Evolutionary conservation across 2,113 vertebrate genomes (phyloP).

Genomic region (Eretmochelys imbricata): DNA sequence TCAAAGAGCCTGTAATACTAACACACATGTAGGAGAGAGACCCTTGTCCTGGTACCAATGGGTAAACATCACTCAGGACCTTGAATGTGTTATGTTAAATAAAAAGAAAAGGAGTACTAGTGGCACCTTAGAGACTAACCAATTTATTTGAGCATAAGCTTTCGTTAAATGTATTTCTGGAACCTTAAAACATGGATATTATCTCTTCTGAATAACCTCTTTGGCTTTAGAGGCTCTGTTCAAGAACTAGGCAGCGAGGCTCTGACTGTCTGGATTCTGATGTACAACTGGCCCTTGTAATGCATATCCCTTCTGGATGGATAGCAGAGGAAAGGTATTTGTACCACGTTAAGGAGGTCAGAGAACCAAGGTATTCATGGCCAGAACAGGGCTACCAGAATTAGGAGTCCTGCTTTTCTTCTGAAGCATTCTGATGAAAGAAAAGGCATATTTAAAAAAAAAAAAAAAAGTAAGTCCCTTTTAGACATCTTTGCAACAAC

Average conservation of each 20-base stretch:
- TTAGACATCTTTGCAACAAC: neutral
- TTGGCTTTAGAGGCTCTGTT: neutral
- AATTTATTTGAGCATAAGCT: too few relatives aligned
- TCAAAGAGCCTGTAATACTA: neutral
- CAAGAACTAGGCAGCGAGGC: neutral
- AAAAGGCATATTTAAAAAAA: neutral
- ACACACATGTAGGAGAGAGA: neutral
- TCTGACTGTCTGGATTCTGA: neutral
- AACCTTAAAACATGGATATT: neutral
- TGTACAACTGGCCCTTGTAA: neutral
- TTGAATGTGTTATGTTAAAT: neutral
- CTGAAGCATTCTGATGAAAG: neutral
- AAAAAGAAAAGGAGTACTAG: too few relatives aligned
- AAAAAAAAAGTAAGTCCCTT: neutral
- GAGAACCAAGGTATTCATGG: neutral
- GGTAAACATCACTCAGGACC: neutral
- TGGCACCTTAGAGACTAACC: too few relatives aligned
- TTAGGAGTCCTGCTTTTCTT: neutral
- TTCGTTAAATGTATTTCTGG: neutral
- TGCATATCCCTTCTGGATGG: neutral
- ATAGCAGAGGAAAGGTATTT: too few relatives aligned
- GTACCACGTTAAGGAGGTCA: too few relatives aligned
- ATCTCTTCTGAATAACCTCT: neutral
- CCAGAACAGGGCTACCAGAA: neutral
- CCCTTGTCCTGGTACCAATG: fast-evolving